Evolutionary conservation across 2,113 vertebrate species (phyloP).

Genomic region (Zosterops borbonicus): DNA sequence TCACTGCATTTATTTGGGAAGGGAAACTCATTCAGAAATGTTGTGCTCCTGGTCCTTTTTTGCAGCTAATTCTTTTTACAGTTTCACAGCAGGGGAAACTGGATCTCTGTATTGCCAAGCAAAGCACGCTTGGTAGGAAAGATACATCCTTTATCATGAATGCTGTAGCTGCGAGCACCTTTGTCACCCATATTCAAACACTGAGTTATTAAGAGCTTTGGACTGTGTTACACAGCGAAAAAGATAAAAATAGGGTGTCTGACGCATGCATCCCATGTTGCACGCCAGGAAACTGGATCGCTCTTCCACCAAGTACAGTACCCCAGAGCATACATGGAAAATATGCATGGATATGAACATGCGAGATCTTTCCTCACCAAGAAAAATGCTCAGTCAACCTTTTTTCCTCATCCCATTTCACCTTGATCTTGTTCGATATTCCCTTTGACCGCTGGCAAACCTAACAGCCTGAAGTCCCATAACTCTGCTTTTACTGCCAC

Average conservation of each 20-base stretch:
- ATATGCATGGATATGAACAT: neutral
- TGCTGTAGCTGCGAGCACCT: neutral
- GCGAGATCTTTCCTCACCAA: slow-evolving; percentile 20
- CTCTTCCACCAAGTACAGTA: slow-evolving; percentile 27
- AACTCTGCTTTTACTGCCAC: neutral
- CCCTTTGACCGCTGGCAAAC: neutral
- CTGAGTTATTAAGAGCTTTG: slow-evolving; percentile 30
- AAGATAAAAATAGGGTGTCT: slow-evolving; percentile 69
- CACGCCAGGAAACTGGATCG: slow-evolving; percentile 38
- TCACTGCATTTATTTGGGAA: neutral
- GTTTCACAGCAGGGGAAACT: neutral
- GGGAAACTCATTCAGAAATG: neutral
- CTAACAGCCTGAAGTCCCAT: fast-evolving
- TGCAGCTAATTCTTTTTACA: neutral
- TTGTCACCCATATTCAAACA: neutral
- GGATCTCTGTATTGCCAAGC: neutral
- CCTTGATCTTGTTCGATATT: neutral
- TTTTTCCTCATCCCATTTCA: neutral
- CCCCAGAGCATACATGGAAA: slow-evolving; percentile 60
- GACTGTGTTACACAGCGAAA: slow-evolving; percentile 53
- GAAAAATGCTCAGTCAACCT: neutral
- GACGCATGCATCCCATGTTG: slow-evolving; percentile 54
- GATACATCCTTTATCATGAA: neutral
- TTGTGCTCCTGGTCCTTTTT: neutral
- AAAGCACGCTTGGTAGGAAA: neutral